phyloP scores from a whole-genome alignment of 1,140 invertebrate species.

The Daktulosphaira vitifoliae region DNA sequence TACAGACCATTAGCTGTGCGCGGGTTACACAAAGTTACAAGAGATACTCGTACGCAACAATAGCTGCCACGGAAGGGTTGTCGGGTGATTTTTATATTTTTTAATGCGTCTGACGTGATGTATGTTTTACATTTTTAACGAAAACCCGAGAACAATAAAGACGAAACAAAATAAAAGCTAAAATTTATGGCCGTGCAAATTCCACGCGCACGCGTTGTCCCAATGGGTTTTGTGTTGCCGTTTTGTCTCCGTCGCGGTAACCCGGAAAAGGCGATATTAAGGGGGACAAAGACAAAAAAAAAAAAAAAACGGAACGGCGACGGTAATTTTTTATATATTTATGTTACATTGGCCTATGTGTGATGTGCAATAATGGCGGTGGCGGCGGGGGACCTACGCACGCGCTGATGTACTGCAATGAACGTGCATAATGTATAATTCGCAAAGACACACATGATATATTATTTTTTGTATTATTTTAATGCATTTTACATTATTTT shows the following conservation, averaged over 20 bases:
- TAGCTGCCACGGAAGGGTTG: conserved; percentile 3
- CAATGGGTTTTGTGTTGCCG: background rate
- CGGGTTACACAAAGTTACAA: background rate
- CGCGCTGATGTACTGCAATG: conserved; percentile 24
- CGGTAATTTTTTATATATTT: conserved; percentile 15
- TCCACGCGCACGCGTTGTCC: conserved; percentile 7
- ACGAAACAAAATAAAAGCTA: background rate
- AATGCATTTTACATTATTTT: conserved; percentile 30
- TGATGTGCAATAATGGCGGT: background rate
- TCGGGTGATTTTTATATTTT: conserved; percentile 2
- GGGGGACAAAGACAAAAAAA: conserved; percentile 33
- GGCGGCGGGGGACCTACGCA: background rate
- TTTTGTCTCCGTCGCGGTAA: conserved; percentile 30
- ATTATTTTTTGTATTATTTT: conserved; percentile 27
- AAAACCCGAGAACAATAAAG: conserved; percentile 20
- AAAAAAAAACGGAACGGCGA: background rate
- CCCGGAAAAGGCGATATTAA: conserved; percentile 28
- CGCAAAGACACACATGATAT: background rate
- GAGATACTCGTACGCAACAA: background rate
- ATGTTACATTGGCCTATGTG: background rate
- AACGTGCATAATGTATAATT: no score
- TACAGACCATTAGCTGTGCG: conserved; percentile 20
- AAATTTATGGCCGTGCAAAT: conserved; percentile 30
- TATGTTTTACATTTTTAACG: conserved; percentile 34
- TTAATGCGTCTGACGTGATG: conserved; percentile 17